These are phyloP conservation scores for Myathropa florea DNA, from an alignment of 2,888 invertebrate species.

Conservation along the genomic window DNA sequence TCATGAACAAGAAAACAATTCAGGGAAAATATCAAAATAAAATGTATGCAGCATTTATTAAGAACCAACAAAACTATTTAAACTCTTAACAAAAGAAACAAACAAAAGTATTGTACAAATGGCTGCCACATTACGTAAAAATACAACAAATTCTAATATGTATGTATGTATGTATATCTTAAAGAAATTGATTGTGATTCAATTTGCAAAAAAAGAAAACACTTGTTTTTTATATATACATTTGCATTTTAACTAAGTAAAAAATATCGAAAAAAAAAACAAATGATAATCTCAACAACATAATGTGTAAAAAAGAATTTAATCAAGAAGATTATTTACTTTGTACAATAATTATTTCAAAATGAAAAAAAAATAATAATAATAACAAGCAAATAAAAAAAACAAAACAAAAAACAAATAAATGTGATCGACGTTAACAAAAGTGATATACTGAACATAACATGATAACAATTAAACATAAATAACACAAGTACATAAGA, in stretches of 20 bases:
- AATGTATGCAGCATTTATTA: constrained; percentile 58
- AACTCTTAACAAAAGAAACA: constrained; percentile 37
- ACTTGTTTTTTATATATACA: constrained; percentile 49
- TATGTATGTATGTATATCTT: constrained; percentile 44
- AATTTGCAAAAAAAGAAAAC: constrained; percentile 30
- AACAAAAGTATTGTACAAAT: constrained; percentile 66
- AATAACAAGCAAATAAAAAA: constrained; percentile 41
- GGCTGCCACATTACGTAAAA: constrained; percentile 60
- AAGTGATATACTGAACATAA: constrained; percentile 69
- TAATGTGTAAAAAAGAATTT: constrained; percentile 32
- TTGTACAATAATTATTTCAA: constrained; percentile 53
- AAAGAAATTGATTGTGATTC: constrained; percentile 64
- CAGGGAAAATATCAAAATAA: constrained; percentile 36
- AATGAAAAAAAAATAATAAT: constrained; percentile 20
- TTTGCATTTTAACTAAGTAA: constrained; percentile 48
- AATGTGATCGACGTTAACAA: constrained; percentile 69
- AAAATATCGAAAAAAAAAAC: constrained; percentile 10
- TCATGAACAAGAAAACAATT: constrained; percentile 58
- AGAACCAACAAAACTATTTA: constrained; percentile 45
- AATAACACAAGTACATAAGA: constrained; percentile 10
- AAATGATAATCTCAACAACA: constrained; percentile 34
- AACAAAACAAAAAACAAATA: constrained; percentile 29
- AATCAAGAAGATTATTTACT: constrained; percentile 27
- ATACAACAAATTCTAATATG: constrained; percentile 13
- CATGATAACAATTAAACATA: constrained; percentile 46